Evolutionary conservation across 2,113 vertebrate species (phyloP), one percentile per base, ranked within the genome.

Genomic region (Coracopsis vasa): DNA sequence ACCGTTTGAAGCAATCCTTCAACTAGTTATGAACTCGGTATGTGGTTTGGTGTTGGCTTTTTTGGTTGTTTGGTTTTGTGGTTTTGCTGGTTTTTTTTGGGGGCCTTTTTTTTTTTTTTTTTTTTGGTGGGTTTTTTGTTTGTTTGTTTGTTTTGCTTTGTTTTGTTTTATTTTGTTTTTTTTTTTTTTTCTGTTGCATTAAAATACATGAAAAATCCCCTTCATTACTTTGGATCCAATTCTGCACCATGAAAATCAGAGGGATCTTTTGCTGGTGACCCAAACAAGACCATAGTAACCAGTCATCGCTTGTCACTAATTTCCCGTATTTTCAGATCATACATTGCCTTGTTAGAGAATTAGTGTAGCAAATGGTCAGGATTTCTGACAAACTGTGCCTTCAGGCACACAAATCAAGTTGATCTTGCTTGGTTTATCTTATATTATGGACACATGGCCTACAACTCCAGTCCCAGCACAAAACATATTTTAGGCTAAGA

Each of bases 341-440:
- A 6, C 18, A 33, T 25, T 58, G 19, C 42, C 51, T 85, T 44
- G 31, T 62, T 20, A 50, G 39, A 75, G 47, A 50, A 78, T 31
- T 4, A 23, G 5, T 16, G 47, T 2, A 78, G 41, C 29, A 66
- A 85, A 70, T 1, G 1, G 21, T 5, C 8, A 3, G 8, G 4
- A 4, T 3, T 66, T 66, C 70, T 79, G n/a, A 42, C 2, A 6
- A 87, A 31, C 12, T 16, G 29, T 69, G 23, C 29, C 37, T 87
- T n/a, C 60, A 44, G 61, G 23, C 9, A 37, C 1, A 1, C 13
- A 83, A 86, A 53, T 31, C 16, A 62, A 65, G 16, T 28, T 2
- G 3, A 56, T 61, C 31, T 69, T 35, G 1, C 3, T 27, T 69
- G 48, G 39, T 53, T 70, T 53, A 37, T 41, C 21, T 35, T 24